Conservation (phyloP, 2,888 invertebrate species). For the Graphium colonna region DNA sequence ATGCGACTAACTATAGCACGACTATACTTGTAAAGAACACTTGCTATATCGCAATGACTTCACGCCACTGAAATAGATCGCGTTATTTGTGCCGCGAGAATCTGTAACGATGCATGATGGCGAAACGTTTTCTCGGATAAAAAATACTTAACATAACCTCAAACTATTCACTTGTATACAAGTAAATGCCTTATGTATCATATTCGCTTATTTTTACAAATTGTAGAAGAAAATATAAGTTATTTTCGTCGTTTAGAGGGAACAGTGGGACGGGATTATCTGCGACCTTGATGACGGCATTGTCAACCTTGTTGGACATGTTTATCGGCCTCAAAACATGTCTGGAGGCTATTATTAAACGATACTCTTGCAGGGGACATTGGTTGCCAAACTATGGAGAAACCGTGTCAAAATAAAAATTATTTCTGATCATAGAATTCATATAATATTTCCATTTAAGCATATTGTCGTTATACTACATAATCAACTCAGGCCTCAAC, state of each 20-base stretch:
- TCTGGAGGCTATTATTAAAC: slow-evolving; percentile 43
- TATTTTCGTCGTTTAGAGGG: slow-evolving; percentile 51
- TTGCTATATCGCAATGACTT: slow-evolving; percentile 69
- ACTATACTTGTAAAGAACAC: too few species aligned
- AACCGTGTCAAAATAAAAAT: too few species aligned
- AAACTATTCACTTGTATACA: slow-evolving; percentile 6
- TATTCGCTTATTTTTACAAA: slow-evolving; percentile 10
- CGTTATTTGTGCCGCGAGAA: slow-evolving; percentile 33
- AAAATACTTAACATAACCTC: slow-evolving; percentile 1
- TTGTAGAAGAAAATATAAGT: slow-evolving; percentile 39
- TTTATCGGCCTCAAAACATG: slow-evolving; percentile 47
- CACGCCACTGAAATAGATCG: slow-evolving; percentile 68
- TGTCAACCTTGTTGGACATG: slow-evolving; percentile 70
- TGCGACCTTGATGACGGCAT: slow-evolving; percentile 72
- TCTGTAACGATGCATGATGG: slow-evolving; percentile 25
- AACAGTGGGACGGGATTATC: slow-evolving; percentile 58
- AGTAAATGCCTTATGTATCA: slow-evolving; percentile 15
- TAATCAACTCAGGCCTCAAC: too few species aligned
- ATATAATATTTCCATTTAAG: too few species aligned
- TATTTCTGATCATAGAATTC: too few species aligned
- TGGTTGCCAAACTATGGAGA: too few species aligned
- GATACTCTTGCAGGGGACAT: background rate
- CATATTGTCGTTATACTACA: too few species aligned
- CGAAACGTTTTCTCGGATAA: background rate
- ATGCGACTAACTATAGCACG: slow-evolving; percentile 67